Conservation (phyloP, 2,113 vertebrate genomes). For the Odontesthes bonariensis region DNA sequence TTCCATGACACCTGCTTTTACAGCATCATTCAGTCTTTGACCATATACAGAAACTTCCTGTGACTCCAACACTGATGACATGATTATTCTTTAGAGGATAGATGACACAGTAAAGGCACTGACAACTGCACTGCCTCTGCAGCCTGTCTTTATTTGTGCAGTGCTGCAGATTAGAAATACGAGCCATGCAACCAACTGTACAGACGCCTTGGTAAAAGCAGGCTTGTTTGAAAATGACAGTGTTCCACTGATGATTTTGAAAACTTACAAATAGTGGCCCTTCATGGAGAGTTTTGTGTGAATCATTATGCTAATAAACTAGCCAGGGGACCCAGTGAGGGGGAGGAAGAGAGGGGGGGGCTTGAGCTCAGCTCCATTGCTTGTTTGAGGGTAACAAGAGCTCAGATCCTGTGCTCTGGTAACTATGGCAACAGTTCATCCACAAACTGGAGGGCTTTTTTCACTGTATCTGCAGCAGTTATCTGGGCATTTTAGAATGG, state of each 20-base stretch:
- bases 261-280: constrained; percentile 78
- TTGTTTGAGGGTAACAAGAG: constrained; percentile 69
- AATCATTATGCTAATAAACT: constrained; percentile 83
- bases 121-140: constrained; percentile 18
- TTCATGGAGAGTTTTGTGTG: constrained; percentile 75
- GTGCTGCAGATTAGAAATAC: constrained; percentile 22
- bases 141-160: constrained; percentile 22
- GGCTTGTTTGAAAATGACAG: constrained; percentile 60
- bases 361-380: constrained; percentile 58
- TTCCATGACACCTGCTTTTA: constrained; percentile 40
- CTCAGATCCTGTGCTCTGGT: constrained; percentile 71
- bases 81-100: constrained; percentile 42
- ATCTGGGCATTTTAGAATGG: constrained; percentile 66
- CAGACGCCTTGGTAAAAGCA: constrained; percentile 45
- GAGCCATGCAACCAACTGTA: constrained; percentile 17
- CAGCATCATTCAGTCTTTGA: constrained; percentile 36
- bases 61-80: constrained; percentile 50
- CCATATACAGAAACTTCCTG: constrained; percentile 29
- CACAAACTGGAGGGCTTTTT: constrained; percentile 77
- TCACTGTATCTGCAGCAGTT: constrained; percentile 69
- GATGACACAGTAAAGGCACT: constrained; percentile 42
- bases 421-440: constrained; percentile 81
- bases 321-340: constrained; percentile 78
- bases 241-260: constrained; percentile 63
- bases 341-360: constrained; percentile 70